Conservation (phyloP, 2,888 invertebrate species). For the Zelleria hepariella region DNA sequence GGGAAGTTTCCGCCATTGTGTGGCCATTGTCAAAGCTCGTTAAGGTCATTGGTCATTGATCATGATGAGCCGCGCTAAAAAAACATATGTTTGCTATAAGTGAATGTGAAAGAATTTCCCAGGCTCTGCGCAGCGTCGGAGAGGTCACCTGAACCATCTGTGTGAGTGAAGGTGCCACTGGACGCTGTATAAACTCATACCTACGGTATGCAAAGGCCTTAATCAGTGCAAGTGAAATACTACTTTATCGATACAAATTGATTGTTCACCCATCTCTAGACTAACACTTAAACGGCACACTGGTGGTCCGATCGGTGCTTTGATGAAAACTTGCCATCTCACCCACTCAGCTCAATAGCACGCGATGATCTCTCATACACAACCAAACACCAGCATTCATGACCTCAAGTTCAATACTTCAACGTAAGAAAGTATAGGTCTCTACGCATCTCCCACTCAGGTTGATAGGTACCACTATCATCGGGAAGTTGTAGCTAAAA, state of each 20-base stretch:
- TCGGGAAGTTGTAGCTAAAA: background rate
- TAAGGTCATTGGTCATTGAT: no score
- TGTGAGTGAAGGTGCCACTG: no score
- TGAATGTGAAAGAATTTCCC: no score
- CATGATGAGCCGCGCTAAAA: no score
- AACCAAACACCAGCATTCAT: conserved; percentile 21
- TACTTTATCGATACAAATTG: conserved; percentile 23
- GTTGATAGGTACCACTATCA: background rate
- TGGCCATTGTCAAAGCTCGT: no score
- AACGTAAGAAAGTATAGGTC: background rate
- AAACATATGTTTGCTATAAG: no score
- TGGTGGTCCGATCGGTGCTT: conserved; percentile 62
- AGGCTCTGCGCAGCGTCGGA: no score
- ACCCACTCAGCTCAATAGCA: conserved; percentile 67
- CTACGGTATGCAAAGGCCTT: background rate
- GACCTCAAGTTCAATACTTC: background rate
- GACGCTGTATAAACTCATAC: no score
- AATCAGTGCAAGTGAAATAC: background rate
- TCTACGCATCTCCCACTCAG: background rate
- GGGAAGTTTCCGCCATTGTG: no score
- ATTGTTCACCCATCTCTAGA: conserved; percentile 18
- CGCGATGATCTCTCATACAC: conserved; percentile 52
- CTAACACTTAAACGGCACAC: conserved; percentile 37
- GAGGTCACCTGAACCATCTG: no score
- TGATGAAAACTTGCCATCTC: conserved; percentile 64